phyloP scores from a whole-genome alignment of 53 echinoderm and acorn worm genomes.

The Echinarachnius parma region DNA sequence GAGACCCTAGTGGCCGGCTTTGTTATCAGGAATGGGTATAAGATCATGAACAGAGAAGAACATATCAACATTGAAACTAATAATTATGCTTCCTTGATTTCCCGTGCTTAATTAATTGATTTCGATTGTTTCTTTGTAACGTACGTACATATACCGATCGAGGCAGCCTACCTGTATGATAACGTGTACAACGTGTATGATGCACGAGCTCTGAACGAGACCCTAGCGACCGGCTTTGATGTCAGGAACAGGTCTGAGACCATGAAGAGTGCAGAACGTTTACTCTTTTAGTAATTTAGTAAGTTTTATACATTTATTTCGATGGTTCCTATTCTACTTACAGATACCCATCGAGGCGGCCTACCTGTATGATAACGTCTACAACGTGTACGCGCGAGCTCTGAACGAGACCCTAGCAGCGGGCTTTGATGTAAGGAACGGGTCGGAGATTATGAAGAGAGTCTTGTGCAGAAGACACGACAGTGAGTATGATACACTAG shows the following conservation, averaged over 20 bases:
- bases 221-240: slow-evolving; percentile 47
- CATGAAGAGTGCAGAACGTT: too few relatives aligned
- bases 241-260: slow-evolving; percentile 56
- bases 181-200: slow-evolving; percentile 77
- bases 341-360: slow-evolving; percentile 81
- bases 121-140: too few relatives aligned
- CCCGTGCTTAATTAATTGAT: too few relatives aligned
- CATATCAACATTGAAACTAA: too few relatives aligned
- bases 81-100: too few relatives aligned
- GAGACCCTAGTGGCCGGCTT: slow-evolving; percentile 57
- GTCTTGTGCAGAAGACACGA: slow-evolving; percentile 52
- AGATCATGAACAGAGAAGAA: slow-evolving; percentile 58
- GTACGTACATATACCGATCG: slow-evolving; percentile 74
- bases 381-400: slow-evolving; percentile 68
- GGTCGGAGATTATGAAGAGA: slow-evolving; percentile 54
- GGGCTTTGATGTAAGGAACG: slow-evolving; percentile 44
- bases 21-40: slow-evolving; percentile 42
- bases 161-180: slow-evolving; percentile 87
- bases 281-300: too few relatives aligned
- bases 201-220: slow-evolving; percentile 66
- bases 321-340: too few relatives aligned
- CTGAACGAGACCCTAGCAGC: slow-evolving; percentile 67
- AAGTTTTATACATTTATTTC: slow-evolving; percentile 5
- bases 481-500: slow-evolving; percentile 75
- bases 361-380: slow-evolving; percentile 83